Evolutionary conservation across 1,140 invertebrate genomes (phyloP), one percentile per base, ranked within the genome.

Genomic region (Trissolcus basalis): DNA sequence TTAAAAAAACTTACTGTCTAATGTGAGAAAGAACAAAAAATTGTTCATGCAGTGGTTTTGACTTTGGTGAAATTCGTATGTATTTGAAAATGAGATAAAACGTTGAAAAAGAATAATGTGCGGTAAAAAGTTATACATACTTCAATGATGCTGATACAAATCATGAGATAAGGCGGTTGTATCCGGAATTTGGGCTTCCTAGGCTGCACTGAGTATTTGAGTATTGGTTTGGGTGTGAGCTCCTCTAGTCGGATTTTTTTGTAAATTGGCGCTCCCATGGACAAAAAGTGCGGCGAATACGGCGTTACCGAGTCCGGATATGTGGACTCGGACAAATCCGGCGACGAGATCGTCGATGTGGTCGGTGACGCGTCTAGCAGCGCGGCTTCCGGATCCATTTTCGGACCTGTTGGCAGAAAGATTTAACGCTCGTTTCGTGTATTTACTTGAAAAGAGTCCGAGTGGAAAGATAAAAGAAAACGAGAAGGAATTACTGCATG

Each of bases 141-240:
- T 81, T 88, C 86, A 47, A 88, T 81, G 32, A 87, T 85, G 51
- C 87, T 88, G 68, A 88, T 85, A 64, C 82, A 88, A 35, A 88
- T 88, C 87, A 88, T 88, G 13, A 88, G 83, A 75, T 87, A 88
- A 27, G 87, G 87, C 78, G 86, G 85, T 83, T 84, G 82, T 84
- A 88, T 87, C 58, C 84, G 81, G 65, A 88, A 85, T 73, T 83
- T 86, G 9, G 85, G 83, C 71, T 87, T 87, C 65, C 80, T 81
- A 15, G 60, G 60, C 48, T 68, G 79, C 49, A 79, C 15, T 32
- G 79, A 65, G 44, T 85, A 61, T 72, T 81, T 80, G n/a, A 81
- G 80, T 8, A 67, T 81, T 0, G 83, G 80, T 58, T 73, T 81
- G 8, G 82, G 77, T 12, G 81, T 82, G 39, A 83, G 60, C 35